Conservation (phyloP, 2,113 vertebrate genomes). For the Dinomys branickii region DNA sequence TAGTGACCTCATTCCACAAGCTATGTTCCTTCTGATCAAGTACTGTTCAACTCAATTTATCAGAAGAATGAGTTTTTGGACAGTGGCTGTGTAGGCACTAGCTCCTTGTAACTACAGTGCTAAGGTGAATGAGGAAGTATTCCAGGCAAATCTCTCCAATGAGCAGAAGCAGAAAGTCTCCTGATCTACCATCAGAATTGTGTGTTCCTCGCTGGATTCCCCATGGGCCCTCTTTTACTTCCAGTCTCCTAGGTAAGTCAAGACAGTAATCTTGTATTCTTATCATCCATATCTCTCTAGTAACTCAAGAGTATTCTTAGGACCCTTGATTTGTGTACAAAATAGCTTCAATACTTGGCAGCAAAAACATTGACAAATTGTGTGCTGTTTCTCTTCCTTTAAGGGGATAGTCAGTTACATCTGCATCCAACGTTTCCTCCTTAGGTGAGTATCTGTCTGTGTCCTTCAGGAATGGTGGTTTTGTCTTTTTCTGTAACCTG, state of each 20-base stretch:
- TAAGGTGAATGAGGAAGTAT: not conserved
- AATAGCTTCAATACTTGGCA: not conserved
- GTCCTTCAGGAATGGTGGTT: not conserved
- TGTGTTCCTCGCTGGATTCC: not conserved
- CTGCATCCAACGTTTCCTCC: not conserved
- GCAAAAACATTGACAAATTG: not conserved
- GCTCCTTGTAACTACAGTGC: not conserved
- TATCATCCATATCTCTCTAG: not conserved
- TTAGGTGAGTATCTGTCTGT: not conserved
- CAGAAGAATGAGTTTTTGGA: conserved; percentile 52
- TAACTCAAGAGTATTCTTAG: not conserved
- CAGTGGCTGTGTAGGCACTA: not conserved
- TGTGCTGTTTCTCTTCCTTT: not conserved
- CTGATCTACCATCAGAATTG: no score
- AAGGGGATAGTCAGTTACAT: not conserved
- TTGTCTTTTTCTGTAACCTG: not conserved
- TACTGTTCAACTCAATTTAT: conserved; percentile 19
- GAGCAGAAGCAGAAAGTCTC: no score
- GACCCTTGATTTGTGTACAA: not conserved
- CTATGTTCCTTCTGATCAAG: conserved; percentile 17
- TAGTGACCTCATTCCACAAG: conserved; percentile 27
- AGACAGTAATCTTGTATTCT: not conserved
- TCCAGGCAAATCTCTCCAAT: not conserved
- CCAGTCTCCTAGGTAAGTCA: not conserved
- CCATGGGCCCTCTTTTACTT: not conserved